These are phyloP conservation scores for Limnephilus lunatus DNA, from an alignment of 2,888 invertebrate genomes.

Conservation along the genomic window DNA sequence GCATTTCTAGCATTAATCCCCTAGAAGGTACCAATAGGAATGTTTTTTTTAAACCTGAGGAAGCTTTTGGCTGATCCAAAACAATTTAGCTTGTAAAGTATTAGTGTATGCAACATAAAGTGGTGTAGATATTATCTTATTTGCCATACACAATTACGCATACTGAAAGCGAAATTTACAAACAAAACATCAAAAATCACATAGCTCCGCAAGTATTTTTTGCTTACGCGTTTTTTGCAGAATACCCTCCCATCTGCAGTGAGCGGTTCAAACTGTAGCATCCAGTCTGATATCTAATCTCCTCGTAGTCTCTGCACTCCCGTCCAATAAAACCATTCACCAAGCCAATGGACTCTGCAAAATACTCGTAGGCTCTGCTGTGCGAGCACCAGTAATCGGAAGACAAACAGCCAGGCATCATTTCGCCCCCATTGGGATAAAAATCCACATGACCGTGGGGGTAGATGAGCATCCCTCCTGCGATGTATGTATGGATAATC, in stretches of 20 bases:
- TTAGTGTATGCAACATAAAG: too few relatives aligned
- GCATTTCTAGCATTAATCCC: too few relatives aligned
- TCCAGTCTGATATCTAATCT: constrained; percentile 68
- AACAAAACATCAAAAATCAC: too few relatives aligned
- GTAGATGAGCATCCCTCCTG: constrained; percentile 57
- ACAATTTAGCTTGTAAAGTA: too few relatives aligned
- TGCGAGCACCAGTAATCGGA: constrained; percentile 44
- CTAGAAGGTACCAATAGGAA: too few relatives aligned
- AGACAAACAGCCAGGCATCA: constrained; percentile 71
- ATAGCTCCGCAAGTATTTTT: too few relatives aligned
- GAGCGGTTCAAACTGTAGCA: neutral
- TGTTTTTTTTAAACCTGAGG: too few relatives aligned
- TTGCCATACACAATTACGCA: too few relatives aligned
- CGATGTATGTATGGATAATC: constrained; percentile 49
- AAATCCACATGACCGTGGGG: constrained; percentile 71
- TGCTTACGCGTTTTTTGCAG: neutral
- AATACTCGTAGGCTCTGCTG: constrained; percentile 41
- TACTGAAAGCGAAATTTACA: too few relatives aligned
- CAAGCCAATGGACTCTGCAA: constrained; percentile 66
- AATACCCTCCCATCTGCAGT: neutral
- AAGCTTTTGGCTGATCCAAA: too few relatives aligned
- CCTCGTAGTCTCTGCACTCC: constrained; percentile 70
- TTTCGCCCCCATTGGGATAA: constrained; percentile 72
- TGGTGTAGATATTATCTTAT: too few relatives aligned
- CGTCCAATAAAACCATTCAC: constrained; percentile 70